Conservation (phyloP, 2,797 vertebrate species). For the Heterohyrax brucei region DNA sequence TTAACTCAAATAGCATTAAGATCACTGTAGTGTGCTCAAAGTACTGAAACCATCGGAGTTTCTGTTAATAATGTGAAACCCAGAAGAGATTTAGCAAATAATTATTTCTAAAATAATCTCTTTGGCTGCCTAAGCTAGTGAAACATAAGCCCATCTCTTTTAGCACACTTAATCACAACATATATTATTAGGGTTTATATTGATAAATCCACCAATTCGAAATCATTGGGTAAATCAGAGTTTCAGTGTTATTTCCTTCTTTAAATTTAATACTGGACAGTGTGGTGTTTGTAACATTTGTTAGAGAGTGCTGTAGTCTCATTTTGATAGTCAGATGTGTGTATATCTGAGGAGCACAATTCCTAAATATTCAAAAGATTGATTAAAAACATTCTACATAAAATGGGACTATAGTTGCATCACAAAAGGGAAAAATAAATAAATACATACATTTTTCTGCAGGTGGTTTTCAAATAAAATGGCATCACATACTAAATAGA, state of each 20-base stretch:
- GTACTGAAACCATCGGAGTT: constrained; percentile 18
- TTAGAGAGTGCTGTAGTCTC: background rate
- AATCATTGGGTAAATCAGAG: background rate
- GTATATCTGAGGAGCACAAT: background rate
- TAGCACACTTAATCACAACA: background rate
- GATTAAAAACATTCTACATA: background rate
- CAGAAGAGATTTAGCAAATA: constrained; percentile 37
- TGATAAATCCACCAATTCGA: background rate
- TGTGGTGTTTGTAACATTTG: background rate
- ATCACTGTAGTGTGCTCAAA: background rate
- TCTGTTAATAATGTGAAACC: constrained; percentile 25
- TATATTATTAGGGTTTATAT: background rate
- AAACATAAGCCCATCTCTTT: background rate
- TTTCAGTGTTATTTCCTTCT: background rate
- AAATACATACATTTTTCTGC: background rate
- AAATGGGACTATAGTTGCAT: background rate
- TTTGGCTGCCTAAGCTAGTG: background rate
- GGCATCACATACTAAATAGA: background rate
- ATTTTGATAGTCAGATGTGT: background rate
- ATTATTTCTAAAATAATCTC: constrained; percentile 46
- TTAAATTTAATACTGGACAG: background rate
- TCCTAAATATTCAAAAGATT: constrained; percentile 47
- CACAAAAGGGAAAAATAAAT: background rate
- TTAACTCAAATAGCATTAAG: background rate
- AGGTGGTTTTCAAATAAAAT: constrained; percentile 51